Evolutionary conservation across 2,888 invertebrate genomes (phyloP).

Genomic region (Troides aeacus): DNA sequence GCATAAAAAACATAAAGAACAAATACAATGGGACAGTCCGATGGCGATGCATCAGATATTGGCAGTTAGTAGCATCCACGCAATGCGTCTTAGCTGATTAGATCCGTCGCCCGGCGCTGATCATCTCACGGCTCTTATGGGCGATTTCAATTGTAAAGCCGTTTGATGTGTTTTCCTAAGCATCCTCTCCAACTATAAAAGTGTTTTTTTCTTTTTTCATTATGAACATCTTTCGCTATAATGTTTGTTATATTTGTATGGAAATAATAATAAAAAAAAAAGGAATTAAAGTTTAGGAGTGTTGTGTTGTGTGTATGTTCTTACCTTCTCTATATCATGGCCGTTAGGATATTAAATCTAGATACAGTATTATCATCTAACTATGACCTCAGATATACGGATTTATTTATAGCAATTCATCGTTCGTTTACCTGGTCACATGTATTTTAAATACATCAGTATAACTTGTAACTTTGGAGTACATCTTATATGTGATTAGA

Average conservation of each 20-base stretch:
- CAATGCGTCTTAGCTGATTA: constrained; percentile 69
- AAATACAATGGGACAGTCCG: constrained; percentile 70
- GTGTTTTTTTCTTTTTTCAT: constrained; percentile 32
- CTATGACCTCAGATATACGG: background rate
- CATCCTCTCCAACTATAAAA: constrained; percentile 33
- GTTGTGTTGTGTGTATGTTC: too few relatives aligned
- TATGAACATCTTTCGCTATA: constrained; percentile 29
- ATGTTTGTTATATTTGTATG: background rate
- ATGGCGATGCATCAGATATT: constrained; percentile 75
- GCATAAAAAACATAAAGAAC: constrained; percentile 78
- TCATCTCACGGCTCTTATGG: constrained; percentile 48
- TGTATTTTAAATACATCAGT: background rate
- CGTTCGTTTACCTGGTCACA: background rate
- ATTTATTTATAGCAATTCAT: background rate
- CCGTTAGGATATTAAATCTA: too few relatives aligned
- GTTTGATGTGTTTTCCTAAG: constrained; percentile 39
- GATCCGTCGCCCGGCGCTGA: constrained; percentile 44
- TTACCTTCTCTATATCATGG: background rate
- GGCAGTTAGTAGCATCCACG: constrained; percentile 73
- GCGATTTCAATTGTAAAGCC: constrained; percentile 61
- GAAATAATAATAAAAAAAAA: constrained; percentile 6
- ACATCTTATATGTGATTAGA: too few relatives aligned
- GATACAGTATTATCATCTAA: background rate
- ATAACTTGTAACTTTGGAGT: too few relatives aligned
- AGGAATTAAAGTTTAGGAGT: constrained; percentile 36